These are phyloP conservation scores for Phrynosoma platyrhinos DNA, from an alignment of 2,113 vertebrate species.

Conservation along the genomic window DNA sequence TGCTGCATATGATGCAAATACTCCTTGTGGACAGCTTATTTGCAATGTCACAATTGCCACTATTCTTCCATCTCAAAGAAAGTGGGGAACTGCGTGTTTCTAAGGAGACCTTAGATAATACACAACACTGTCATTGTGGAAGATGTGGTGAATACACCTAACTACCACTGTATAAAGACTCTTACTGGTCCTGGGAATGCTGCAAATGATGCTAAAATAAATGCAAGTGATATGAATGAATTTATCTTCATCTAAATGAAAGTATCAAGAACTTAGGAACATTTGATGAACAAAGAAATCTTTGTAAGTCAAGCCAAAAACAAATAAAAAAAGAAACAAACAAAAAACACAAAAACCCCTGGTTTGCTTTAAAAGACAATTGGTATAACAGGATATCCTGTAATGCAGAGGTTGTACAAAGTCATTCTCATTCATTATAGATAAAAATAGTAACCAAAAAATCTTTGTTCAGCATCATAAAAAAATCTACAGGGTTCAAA, in stretches of 20 bases:
- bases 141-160: neutral
- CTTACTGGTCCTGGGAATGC: too few relatives aligned
- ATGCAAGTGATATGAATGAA: too few relatives aligned
- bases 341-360: too few relatives aligned
- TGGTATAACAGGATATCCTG: neutral
- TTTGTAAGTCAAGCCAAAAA: neutral
- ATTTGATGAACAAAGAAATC: neutral
- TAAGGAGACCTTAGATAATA: neutral
- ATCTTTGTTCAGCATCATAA: neutral
- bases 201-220: too few relatives aligned
- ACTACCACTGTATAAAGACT: too few relatives aligned
- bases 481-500: slow-evolving; percentile 4
- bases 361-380: neutral
- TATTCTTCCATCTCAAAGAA: neutral
- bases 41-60: neutral
- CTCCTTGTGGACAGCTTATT: neutral
- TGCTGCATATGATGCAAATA: neutral
- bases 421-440: neutral
- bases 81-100: neutral
- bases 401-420: neutral
- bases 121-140: neutral
- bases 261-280: neutral
- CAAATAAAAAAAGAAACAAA: neutral
- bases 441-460: neutral
- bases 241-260: too few relatives aligned